Base-by-base conservation (phyloP, 2,888 invertebrate species). In the Athripsodes cinereus region DNA sequence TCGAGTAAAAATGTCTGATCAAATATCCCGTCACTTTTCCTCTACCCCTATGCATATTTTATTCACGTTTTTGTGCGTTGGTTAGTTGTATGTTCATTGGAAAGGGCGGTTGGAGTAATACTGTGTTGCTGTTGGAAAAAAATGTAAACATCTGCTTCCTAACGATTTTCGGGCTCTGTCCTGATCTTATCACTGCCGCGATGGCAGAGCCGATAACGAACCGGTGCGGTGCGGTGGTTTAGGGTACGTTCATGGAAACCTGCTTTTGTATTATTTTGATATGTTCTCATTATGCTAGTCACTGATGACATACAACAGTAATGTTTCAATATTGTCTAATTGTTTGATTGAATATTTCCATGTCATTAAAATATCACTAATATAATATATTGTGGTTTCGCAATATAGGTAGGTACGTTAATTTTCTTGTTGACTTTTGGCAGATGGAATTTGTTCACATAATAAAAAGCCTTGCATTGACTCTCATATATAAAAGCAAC, bases 191-290 rank as follows among this genome's bases (percentile, higher is more conserved):
- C 61, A 47, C 57, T 18, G 55, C 58, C 49, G 56, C 59, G 62
- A 60, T 59, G 59, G 56, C 58, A 16, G 47, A 10, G 34, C 19
- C 50, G 59, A 57, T 59, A 58, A 67, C 67, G 67, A 66, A 65
- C 67, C 56, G 66, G 69, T 68, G 62, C 64, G 62, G 49, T 64
- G 66, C 52, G 54, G 55, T 48, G 22, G 50, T 16, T 67, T 67
- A 68, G 69, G 68, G 40, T 40, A n/a, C 40, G 13, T 19, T 46
- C 11, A 22, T 56, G 56, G 44, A 44, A 44, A 46, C 51, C 46
- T 34, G 51, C 44, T 52, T 52, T 51, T 56, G 55, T 40, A 40
- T 16, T 40, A 13, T n/a, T 5, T 16, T 40, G 50, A 21, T 21
- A 22, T 66, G 44, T 35, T 22, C 52, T 53, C 49, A 47, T 53